A percentile compares a stretch with the other conserved stretches of the same genome.
phyloP scores from a whole-genome alignment of 2,888 invertebrate species.

The Acanthacorydalis orientalis region DNA sequence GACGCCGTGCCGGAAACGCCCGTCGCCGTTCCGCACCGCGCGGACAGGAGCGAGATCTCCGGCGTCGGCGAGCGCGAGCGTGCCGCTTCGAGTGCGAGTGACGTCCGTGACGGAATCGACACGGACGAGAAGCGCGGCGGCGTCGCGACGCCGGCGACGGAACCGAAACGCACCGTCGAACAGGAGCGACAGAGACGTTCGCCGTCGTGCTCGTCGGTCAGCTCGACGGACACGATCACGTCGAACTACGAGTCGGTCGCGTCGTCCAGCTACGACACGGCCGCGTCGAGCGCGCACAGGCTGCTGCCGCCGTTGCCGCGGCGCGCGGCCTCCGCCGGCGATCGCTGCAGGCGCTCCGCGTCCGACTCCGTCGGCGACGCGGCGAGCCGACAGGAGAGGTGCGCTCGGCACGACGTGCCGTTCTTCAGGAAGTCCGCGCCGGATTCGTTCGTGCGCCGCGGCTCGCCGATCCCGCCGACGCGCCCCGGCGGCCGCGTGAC shows the following conservation, averaged over 20 bases:
- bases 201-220: constrained; percentile 12
- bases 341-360: not conserved
- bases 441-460: not conserved
- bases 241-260: constrained; percentile 9
- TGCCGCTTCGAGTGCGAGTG: too few species aligned
- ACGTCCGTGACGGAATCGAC: too few species aligned
- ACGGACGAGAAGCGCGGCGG: too few species aligned
- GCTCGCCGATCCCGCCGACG: not conserved
- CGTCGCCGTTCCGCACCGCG: too few species aligned
- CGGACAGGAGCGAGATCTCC: too few species aligned
- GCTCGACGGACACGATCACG: constrained; percentile 8
- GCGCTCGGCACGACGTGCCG: too few species aligned
- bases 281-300: not conserved
- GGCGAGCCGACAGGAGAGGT: not conserved
- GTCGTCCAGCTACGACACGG: constrained; percentile 5
- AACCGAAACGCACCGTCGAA: too few species aligned
- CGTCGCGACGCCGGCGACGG: too few species aligned
- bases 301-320: not conserved
- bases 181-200: constrained; percentile 7
- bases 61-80: too few species aligned
- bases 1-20: too few species aligned
- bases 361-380: not conserved
- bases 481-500: not conserved
- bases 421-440: not conserved
- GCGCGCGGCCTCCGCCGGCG: not conserved